phyloP scores from a whole-genome alignment of 2,888 invertebrate genomes.

The Anthophora plumipes region DNA sequence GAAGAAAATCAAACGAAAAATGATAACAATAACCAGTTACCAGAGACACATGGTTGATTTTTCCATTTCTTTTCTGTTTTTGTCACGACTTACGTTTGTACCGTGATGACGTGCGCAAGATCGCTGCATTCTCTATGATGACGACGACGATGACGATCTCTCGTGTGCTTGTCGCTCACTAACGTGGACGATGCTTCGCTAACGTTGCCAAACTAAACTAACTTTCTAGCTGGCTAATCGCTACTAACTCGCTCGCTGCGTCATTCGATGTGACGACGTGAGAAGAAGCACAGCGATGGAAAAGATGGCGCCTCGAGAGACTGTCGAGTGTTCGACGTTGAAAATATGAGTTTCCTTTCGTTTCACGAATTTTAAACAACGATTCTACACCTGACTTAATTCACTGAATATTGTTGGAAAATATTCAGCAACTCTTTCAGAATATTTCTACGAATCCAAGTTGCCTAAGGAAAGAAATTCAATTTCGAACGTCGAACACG shows the following conservation, averaged over 20 bases:
- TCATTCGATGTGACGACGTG: background rate
- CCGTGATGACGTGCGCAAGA: conserved; percentile 27
- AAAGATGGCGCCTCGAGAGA: background rate
- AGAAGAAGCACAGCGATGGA: conserved; percentile 1
- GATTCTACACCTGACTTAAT: too few species aligned
- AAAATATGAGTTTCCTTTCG: background rate
- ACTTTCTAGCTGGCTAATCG: conserved; percentile 25
- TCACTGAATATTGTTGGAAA: too few species aligned
- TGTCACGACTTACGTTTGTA: conserved; percentile 44
- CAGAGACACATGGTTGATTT: conserved; percentile 8
- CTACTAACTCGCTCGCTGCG: conserved; percentile 23
- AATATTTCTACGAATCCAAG: too few species aligned
- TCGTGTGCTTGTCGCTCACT: conserved; percentile 15
- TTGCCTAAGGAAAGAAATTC: too few species aligned
- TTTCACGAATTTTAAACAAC: background rate
- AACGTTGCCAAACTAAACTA: conserved; percentile 37
- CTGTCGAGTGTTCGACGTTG: background rate
- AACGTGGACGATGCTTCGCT: conserved; percentile 30
- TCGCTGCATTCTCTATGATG: conserved; percentile 41
- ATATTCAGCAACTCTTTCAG: too few species aligned
- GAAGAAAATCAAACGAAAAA: background rate
- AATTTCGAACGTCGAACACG: background rate
- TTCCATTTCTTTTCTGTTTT: background rate
- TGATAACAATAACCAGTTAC: conserved; percentile 4
- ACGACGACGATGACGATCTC: conserved; percentile 18